Percentiles rank a stretch among this genome's conserved stretches.
Conservation (phyloP, 2,888 invertebrate species). For the Corythucha ciliata region DNA sequence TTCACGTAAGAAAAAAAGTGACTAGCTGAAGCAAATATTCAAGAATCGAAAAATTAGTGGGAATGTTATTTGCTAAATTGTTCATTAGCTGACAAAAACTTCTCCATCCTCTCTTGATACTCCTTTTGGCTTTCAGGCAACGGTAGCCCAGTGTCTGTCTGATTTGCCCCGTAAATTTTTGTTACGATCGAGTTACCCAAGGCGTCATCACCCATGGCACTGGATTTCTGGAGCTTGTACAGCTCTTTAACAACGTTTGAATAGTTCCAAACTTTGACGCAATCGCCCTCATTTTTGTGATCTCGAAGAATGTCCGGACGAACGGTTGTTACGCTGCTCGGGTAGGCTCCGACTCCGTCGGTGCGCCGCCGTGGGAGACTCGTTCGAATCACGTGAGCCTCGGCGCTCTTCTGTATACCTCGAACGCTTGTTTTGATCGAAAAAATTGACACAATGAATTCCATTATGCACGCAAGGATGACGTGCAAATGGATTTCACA, state of each 20-base stretch:
- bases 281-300: slow-evolving; percentile 5
- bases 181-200: slow-evolving; percentile 19
- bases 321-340: background rate
- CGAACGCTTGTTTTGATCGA: slow-evolving; percentile 20
- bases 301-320: slow-evolving; percentile 23
- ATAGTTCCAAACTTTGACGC: slow-evolving; percentile 9
- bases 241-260: slow-evolving; percentile 25
- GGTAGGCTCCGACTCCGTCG: slow-evolving; percentile 21
- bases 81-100: slow-evolving; percentile 22
- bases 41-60: too few relatives aligned
- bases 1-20: too few relatives aligned
- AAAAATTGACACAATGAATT: slow-evolving; percentile 13
- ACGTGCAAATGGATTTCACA: slow-evolving; percentile 24
- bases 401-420: slow-evolving; percentile 17
- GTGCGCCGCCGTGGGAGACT: slow-evolving; percentile 12
- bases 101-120: slow-evolving; percentile 24
- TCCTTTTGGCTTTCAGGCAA: slow-evolving; percentile 25
- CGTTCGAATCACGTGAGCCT: background rate
- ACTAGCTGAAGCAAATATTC: too few relatives aligned
- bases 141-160: slow-evolving; percentile 15
- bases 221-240: slow-evolving; percentile 24
- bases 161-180: slow-evolving; percentile 10
- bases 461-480: slow-evolving; percentile 18
- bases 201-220: slow-evolving; percentile 13
- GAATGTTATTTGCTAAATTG: too few relatives aligned